Base-by-base conservation (phyloP, 2,797 vertebrate genomes). In the Benthosema pterotum region DNA sequence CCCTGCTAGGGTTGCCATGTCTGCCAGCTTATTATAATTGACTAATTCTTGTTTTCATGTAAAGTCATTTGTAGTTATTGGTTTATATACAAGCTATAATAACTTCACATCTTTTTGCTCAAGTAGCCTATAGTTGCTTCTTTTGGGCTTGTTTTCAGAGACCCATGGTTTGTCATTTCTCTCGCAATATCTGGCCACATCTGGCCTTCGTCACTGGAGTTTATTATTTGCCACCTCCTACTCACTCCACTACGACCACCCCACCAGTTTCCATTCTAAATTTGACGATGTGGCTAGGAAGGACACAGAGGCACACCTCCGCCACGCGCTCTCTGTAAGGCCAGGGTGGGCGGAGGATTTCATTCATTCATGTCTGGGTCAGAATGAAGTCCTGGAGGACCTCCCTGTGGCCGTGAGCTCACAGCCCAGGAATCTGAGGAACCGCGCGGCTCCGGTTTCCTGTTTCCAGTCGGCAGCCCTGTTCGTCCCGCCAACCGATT, bases 251-350 rank as follows among this genome's bases (percentile, higher is more conserved):
- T 38, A 38, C 32, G 32, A 3, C 5, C 54, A 56, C 42, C 32
- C 38, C 75, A 17, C 54, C 66, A 76, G 59, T 86, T 87, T 85
- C 83, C 86, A 84, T 55, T 83, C 85, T 86, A 86, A 88, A 84
- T 87, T 84, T 88, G 83, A 83, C 65, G 14, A 42, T 45, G 67
- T 18, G 32, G 6, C 53, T 53, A 66, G 69, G 25, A 12, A 13
- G 32, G 15, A 55, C 1, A 13, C 8, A 28, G 56, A 38, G 18
- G 42, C 55, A 46, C 61, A 13, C 50, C 38, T 50, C 46, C 38
- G 12, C 48, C 62, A 2, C 55, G 5, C 19, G 4, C 28, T 9
- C 42, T 61, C 18, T 15, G 42, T 38, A 50, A 52, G 57, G 57
- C 54, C 15, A 17, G 6, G 8, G 45, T 32, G 7, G 32, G 32